Evolutionary conservation across 2,113 vertebrate genomes (phyloP).

Genomic region (Naja naja): DNA sequence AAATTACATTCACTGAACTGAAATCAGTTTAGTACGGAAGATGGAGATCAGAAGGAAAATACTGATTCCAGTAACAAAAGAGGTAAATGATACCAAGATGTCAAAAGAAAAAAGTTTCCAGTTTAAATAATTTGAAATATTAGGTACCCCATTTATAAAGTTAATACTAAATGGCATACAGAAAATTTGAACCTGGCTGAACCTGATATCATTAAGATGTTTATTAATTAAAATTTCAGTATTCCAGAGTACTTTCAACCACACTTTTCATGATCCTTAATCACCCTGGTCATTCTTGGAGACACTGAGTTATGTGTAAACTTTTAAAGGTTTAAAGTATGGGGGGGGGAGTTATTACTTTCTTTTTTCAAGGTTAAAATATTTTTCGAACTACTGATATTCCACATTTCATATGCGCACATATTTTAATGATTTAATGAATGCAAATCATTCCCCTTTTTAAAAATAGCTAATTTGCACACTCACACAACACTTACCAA

Average conservation of each 20-base stretch:
- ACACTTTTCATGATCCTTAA: not conserved
- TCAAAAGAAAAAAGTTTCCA: not conserved
- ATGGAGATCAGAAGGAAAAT: not conserved
- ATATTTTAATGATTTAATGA: not conserved
- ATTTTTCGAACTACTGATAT: not conserved
- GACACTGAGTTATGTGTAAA: not conserved
- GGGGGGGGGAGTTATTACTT: not conserved
- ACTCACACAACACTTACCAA: not conserved
- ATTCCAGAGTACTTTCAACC: not conserved
- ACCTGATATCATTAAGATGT: not conserved
- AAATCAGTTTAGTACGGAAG: not conserved
- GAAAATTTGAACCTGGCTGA: not conserved
- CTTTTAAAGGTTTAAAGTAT: not conserved
- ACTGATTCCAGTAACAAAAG: not conserved
- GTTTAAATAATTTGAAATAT: not conserved
- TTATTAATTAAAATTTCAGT: not conserved
- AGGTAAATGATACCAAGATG: not conserved
- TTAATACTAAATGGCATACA: not conserved
- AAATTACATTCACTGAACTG: not conserved
- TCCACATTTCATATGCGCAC: not conserved
- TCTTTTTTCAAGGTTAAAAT: not conserved
- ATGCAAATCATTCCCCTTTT: not conserved
- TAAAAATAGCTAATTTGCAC: not conserved
- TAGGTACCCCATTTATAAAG: not conserved
- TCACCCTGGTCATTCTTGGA: not conserved